Base-by-base conservation (phyloP, 2,113 vertebrate species). In the Cyanoramphus novaezelandiae region DNA sequence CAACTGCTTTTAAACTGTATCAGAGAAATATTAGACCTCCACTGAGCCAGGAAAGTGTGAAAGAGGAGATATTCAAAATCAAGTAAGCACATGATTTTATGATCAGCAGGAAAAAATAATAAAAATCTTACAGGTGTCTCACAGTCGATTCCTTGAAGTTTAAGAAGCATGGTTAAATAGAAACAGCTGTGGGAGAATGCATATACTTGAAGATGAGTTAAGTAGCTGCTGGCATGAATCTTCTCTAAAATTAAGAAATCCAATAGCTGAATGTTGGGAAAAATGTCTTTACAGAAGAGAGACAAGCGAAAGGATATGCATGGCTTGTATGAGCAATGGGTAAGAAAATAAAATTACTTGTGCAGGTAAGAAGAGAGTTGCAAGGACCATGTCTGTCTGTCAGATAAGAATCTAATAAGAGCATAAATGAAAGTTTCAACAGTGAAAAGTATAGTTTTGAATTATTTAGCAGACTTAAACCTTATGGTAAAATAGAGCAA, bases 401-500 rank as follows among this genome's bases (percentile, higher is more conserved):
- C 86, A 94, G 69, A 50, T 44, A 50, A 93, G 88, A 94, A 81
- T 57, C n/a, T 84, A 87, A 86, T 57, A 90, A 31, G 46, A 90
- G 52, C 23, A 28, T 87, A 70, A 95, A 95, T 67, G 57, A 71
- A 82, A 96, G 72, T 86, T 93, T 88, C 53, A 86, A 86, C 69
- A 75, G 52, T 68, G 91, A 82, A 78, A 95, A 64, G 92, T 70
- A 67, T 44, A 41, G 72, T 12, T 7, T 19, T 95, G 86, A 96
- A 97, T 97, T 95, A 93, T 97, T 97, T 85, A 95, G 79, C 13
- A 82, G 76, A 55, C 82, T 75, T 60, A 90, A 91, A 47, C 60
- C 24, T 29, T 81, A 18, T 81, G 52, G 37, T 74, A 95, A 92
- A 43, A 50, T 12, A 92, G 49, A 95, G 75, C 25, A 86, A 93